Base-by-base conservation (phyloP, 2,113 vertebrate species). In the Trichomycterus rosablanca region DNA sequence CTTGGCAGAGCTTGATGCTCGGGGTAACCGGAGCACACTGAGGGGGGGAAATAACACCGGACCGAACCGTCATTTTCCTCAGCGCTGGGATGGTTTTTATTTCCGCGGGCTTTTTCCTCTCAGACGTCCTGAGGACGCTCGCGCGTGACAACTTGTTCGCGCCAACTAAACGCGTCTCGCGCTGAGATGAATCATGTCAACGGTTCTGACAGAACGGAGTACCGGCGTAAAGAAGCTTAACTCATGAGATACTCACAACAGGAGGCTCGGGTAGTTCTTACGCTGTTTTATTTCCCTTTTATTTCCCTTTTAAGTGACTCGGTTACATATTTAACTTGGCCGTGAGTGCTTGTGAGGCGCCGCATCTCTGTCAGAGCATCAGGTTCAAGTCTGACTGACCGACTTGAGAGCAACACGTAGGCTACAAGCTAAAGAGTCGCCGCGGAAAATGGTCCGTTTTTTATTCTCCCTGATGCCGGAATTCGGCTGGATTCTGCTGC, bases 321-420 rank as follows among this genome's bases (percentile, higher is more conserved):
- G 26, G 20, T 15, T 20, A n/a, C n/a, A n/a, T n/a, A n/a, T n/a
- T n/a, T n/a, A n/a, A n/a, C n/a, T n/a, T n/a, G n/a, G n/a, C n/a
- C n/a, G n/a, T 26, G 35, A 42, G 26, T 26, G 26, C 40, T 40
- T 24, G 24, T 32, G 55, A 58, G 40, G 55, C 54, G 30, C 39
- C 54, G 24, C 26, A 58, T 58, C 55, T 11, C 35, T 45, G 5
- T n/a, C 22, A 3, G 37, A 9, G 37, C 55, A 58, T 18, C 40
- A 18, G 11, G 12, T 5, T n/a, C 44, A 58, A 58, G 55, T 58
- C 16, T 14, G 16, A 32, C n/a, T 19, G n/a, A 28, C 23, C 1
- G 54, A 74, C 70, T 68, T 70, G 69, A 39, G 74, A 78, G 84
- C 83, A 87, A 87, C 86, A 85, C 83, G 83, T 87, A 65, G 71